Conservation (phyloP, 2,888 invertebrate genomes). For the Diogma glabrata region DNA sequence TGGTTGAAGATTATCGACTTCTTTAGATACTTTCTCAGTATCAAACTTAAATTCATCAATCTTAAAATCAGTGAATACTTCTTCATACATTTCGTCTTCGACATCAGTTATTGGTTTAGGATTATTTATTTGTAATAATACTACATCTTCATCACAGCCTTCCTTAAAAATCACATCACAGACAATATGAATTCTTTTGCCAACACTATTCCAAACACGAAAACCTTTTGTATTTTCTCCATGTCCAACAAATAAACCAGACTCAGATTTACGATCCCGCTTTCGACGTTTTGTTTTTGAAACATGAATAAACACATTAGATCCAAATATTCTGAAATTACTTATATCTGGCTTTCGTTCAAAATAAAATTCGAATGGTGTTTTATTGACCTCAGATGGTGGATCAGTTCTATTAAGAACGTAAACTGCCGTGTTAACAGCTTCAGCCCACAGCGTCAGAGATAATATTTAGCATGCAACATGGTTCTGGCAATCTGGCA, state of each 20-base stretch:
- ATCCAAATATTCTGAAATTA: slow-evolving; percentile 21
- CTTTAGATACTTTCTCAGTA: neutral
- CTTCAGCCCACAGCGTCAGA: slow-evolving; percentile 21
- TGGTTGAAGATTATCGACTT: neutral
- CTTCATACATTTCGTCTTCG: no score
- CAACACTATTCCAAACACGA: neutral
- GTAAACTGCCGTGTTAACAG: slow-evolving; percentile 25
- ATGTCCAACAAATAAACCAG: neutral
- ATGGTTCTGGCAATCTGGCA: slow-evolving; percentile 16
- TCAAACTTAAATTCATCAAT: neutral
- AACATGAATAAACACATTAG: slow-evolving; percentile 18
- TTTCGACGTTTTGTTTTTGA: slow-evolving; percentile 17
- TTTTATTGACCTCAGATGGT: slow-evolving; percentile 15
- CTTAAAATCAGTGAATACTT: neutral
- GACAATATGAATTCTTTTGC: neutral
- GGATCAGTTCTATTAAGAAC: slow-evolving; percentile 24
- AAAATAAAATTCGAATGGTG: slow-evolving; percentile 20
- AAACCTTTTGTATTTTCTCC: neutral
- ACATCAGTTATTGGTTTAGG: no score
- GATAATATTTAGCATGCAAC: slow-evolving; percentile 19
- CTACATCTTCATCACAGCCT: no score
- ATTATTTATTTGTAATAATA: no score
- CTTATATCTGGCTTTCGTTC: slow-evolving; percentile 15
- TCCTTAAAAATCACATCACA: slow-evolving; percentile 9
- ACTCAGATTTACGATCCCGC: neutral